Evolutionary conservation across 2,888 invertebrate species (phyloP), one percentile per base, ranked within the genome.

Genomic region (Octodonta nipae): DNA sequence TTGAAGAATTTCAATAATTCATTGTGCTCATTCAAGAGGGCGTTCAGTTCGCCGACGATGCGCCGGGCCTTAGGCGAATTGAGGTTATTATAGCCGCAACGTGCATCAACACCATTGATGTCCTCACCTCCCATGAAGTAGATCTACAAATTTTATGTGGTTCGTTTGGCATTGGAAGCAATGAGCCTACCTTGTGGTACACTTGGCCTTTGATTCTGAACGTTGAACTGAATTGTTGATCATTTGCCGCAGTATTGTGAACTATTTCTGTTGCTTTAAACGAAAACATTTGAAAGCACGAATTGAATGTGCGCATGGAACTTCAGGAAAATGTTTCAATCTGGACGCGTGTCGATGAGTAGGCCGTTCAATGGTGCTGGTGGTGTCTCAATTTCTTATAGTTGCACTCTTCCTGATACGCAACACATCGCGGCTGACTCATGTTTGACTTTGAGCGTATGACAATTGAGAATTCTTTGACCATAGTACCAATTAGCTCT

Each of bases 361-460:
- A 26, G 10, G 10, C 10, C 26, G 12, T 26, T 5, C 10, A n/a
- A n/a, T n/a, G n/a, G n/a, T n/a, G n/a, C n/a, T n/a, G n/a, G n/a
- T n/a, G n/a, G n/a, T n/a, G n/a, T 6, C 5, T 17, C 17, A 17
- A 17, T 17, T 17, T 26, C 26, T 5, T 5, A 5, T 6, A 26
- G 26, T 26, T 29, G 15, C 10, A 29, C 15, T 15, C 16, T 29
- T 15, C 29, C 29, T 29, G 29, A 29, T 10, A 16, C 4, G 22
- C 33, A 26, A 28, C 33, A 33, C 22, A 33, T 28, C 28, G 13
- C 28, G n/a, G n/a, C 33, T 33, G 33, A 14, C 26, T 26, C 26
- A n/a, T n/a, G n/a, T n/a, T n/a, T n/a, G n/a, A n/a, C n/a, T n/a
- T n/a, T n/a, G n/a, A 26, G 26, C 8, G 25, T 26, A 26, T 26